Evolutionary conservation across 1,140 invertebrate genomes (phyloP), one percentile per base, ranked within the genome.

Genomic region (Conus ventricosus): DNA sequence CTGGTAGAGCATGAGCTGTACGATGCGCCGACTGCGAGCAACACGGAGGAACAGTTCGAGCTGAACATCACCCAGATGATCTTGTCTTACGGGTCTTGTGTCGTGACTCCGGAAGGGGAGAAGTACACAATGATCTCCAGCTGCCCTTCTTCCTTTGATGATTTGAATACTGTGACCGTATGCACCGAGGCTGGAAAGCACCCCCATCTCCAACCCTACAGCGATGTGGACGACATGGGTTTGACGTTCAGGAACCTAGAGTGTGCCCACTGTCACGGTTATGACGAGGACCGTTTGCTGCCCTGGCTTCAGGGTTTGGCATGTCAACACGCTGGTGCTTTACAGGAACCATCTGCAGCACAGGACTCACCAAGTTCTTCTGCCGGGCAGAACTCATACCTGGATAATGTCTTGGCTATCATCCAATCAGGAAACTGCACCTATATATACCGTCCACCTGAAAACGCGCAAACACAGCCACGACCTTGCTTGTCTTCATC

Each of bases 221-320:
- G 85, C 75, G 25, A 78, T 54, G 75, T 17, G 54, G 20, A 55
- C 20, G 8, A 78, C 85, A 67, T 87, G 71, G 60, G 75, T 7
- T 57, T 87, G 75, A 87, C 85, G 15, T 87, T 87, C 71, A 76
- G 67, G 23, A 87, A 76, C 67, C 11, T 76, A 4, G 10, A 57
- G 51, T 87, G 85, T 71, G 85, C 85, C 4, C 85, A 60, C 20
- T 87, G 85, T n/a, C 85, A 87, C 75, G 53, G 85, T n/a, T 87
- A 87, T 54, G 6, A n/a, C 6, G 85, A 87, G 71, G 53, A 54
- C 23, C n/a, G 25, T 5, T 54, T 87, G 85, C 0, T 87, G 5
- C 71, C 85, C 13, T 87, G 85, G 85, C n/a, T 25, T 17, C 71
- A 80, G 71, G 85, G 71, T n/a, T 10, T 78, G 54, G 10, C 39